Percentiles rank a stretch among this genome's conserved stretches.
Conservation (phyloP, 2,888 invertebrate species). For the Ochropleura leucogaster region DNA sequence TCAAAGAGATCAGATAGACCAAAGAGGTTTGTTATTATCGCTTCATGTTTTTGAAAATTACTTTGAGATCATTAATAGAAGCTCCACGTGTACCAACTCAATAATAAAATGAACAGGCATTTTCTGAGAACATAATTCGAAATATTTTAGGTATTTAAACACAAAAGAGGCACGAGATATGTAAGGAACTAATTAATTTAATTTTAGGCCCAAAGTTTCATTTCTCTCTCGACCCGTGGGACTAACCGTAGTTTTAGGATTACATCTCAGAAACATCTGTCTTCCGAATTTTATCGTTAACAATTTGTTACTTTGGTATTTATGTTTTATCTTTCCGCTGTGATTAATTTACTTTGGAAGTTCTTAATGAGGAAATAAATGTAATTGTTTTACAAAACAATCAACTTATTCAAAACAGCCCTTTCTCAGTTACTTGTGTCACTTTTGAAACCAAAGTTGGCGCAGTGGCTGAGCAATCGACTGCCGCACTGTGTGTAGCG, state of each 20-base stretch:
- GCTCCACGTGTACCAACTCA: not conserved
- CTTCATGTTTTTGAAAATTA: not conserved
- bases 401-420: not conserved
- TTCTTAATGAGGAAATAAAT: not conserved
- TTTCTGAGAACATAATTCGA: not conserved
- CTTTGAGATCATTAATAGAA: not conserved
- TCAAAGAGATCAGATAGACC: not conserved
- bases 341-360: slow-evolving; percentile 35
- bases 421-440: no score
- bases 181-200: slow-evolving; percentile 62
- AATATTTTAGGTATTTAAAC: slow-evolving; percentile 15
- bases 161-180: slow-evolving; percentile 32
- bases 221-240: slow-evolving; percentile 40
- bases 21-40: not conserved
- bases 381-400: slow-evolving; percentile 8
- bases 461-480: no score
- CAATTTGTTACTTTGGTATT: slow-evolving; percentile 52
- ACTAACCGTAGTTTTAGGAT: slow-evolving; percentile 51
- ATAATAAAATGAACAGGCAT: slow-evolving; percentile 7
- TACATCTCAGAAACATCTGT: slow-evolving; percentile 55
- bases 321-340: slow-evolving; percentile 31
- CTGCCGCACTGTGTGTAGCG: no score
- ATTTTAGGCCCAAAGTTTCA: slow-evolving; percentile 53
- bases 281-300: slow-evolving; percentile 51
- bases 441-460: no score